A percentile compares a stretch with the other conserved stretches of the same genome.
Conservation (phyloP, 1,140 invertebrate species). For the Drosophila albomicans region DNA sequence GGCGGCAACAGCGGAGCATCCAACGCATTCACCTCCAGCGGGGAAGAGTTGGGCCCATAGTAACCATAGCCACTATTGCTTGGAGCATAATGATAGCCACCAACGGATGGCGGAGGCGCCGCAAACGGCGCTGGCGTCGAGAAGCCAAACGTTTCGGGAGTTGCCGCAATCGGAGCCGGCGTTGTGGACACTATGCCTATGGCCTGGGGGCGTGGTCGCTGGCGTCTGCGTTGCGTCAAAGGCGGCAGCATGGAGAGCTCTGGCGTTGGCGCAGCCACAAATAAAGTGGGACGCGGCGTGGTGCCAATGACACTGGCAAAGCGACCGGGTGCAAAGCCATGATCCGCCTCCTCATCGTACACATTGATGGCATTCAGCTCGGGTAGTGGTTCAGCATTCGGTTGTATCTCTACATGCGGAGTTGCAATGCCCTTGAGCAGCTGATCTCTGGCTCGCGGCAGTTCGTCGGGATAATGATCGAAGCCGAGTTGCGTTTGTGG, state of each 20-base stretch:
- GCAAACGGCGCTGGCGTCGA: conserved; percentile 71
- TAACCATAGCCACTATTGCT: conserved; percentile 47
- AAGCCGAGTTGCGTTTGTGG: conserved; percentile 74
- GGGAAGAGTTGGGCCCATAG: conserved; percentile 60
- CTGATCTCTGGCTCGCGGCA: conserved; percentile 61
- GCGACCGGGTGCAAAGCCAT: conserved; percentile 54
- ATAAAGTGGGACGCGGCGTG: conserved; percentile 70
- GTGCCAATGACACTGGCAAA: conserved; percentile 72
- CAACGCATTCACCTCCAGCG: conserved; percentile 68
- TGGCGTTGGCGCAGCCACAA: conserved; percentile 76
- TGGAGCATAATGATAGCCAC: conserved; percentile 66
- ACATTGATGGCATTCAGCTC: conserved; percentile 73
- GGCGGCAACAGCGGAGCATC: conserved; percentile 68
- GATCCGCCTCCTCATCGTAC: conserved; percentile 75
- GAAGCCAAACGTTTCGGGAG: conserved; percentile 43
- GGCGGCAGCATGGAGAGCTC: conserved; percentile 73
- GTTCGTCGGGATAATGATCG: conserved; percentile 81
- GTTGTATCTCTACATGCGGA: conserved; percentile 61
- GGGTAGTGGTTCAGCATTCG: conserved; percentile 59
- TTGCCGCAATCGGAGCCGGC: conserved; percentile 58
- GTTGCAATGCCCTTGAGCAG: conserved; percentile 30
- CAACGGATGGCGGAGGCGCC: conserved; percentile 23
- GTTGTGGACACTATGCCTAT: conserved; percentile 63
- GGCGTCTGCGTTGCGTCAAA: conserved; percentile 39
- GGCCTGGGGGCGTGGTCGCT: conserved; percentile 68